Evolutionary conservation across 92 coral and sea anemone genomes (phyloP), one percentile per base, ranked within the genome.

Genomic region (Paramuricea clavata): DNA sequence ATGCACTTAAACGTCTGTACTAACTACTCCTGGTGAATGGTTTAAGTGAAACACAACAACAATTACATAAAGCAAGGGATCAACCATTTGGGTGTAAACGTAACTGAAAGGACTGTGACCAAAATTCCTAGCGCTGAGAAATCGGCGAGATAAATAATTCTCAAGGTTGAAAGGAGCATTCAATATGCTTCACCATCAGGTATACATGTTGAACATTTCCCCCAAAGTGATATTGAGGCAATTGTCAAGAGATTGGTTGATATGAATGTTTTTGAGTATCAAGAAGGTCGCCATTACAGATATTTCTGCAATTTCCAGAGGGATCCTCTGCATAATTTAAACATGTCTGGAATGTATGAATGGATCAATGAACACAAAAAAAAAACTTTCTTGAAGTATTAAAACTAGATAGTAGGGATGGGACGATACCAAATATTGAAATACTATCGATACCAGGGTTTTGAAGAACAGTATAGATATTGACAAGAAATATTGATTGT

Each of bases 301-400:
- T 73, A 83, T 31, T 89, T 83, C 64, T 25, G 34, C 11, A 36
- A 68, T 74, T 89, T 89, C 83, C 84, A 76, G 65, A 73, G 88
- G 43, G 69, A 74, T 54, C 77, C 88, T 16, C 74, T 88, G 10
- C 36, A 34, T 17, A 83, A 30, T 34, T 62, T 88, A 47, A 83
- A 88, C 41, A 44, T 83, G 31, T 88, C 92, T 33, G 82, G 56
- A 28, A 76, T 77, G 43, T 83, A 54, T 54, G 23, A 74, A 8
- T 89, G 92, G 92, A 89, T 89, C 9, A 89, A 76, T 44, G 73
- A 89, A 36, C 92, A 83, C 69, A 89, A 89, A 72, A 89, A 75
- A 30, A 83, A 89, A 52, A 47, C n/a, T 89, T 11, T 30, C 43
- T 21, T 16, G 21, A 32, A 88, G 92, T 33, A 64, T 47, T 13